phyloP scores from a whole-genome alignment of 2,888 invertebrate genomes.

The Protophormia terraenovae region DNA sequence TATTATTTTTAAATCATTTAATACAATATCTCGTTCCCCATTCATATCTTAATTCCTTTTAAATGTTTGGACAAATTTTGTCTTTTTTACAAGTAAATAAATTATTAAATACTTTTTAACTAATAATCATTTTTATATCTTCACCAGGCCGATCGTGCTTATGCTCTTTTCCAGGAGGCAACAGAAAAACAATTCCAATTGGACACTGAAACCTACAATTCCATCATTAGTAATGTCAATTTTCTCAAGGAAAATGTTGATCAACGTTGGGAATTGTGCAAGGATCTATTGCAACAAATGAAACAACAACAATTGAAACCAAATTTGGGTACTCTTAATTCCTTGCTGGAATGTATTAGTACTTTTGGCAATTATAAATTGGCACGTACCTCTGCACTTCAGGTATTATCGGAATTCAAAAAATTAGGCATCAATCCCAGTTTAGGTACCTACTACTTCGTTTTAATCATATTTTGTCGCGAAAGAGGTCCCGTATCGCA shows the following conservation, averaged over 20 bases:
- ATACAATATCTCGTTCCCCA: too few relatives aligned
- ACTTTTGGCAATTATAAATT: slow-evolving; percentile 80
- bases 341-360: slow-evolving; percentile 83
- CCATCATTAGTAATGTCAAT: slow-evolving; percentile 84
- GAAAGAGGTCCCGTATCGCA: slow-evolving; percentile 86
- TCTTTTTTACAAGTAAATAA: too few relatives aligned
- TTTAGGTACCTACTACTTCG: slow-evolving; percentile 88
- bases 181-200: slow-evolving; percentile 85
- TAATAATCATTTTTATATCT: neutral
- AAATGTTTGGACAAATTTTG: too few relatives aligned
- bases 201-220: slow-evolving; percentile 87
- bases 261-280: slow-evolving; percentile 85
- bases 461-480: slow-evolving; percentile 87
- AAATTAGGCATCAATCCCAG: slow-evolving; percentile 87
- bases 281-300: slow-evolving; percentile 86
- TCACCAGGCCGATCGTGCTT: slow-evolving; percentile 85
- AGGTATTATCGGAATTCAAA: slow-evolving; percentile 85
- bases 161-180: slow-evolving; percentile 85
- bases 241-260: slow-evolving; percentile 86
- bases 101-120: too few relatives aligned
- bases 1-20: too few relatives aligned
- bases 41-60: too few relatives aligned
- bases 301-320: slow-evolving; percentile 83
- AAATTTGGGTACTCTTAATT: slow-evolving; percentile 87
- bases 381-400: slow-evolving; percentile 82